Evolutionary conservation across 2,888 invertebrate genomes (phyloP), one percentile per base, ranked within the genome.

Genomic region (Agriopis marginaria): DNA sequence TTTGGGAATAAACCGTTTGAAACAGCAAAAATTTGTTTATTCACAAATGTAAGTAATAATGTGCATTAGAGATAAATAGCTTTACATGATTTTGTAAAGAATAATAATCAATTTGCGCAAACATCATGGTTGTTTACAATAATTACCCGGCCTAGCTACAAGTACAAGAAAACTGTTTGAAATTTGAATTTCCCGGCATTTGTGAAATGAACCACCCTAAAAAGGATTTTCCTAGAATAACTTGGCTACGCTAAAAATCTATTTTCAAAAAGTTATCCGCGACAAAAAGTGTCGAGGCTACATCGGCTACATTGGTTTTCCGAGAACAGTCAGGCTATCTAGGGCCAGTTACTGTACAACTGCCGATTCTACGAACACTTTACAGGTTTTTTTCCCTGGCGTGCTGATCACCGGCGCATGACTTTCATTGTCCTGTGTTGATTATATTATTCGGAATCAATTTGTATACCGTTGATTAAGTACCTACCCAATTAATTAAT

Each of bases 351-450:
- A 79, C 68, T 82, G 75, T 77, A 75, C 79, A 77, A 78, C 73
- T 75, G 78, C 76, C 73, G 77, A 75, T 87, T 86, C 86, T 71
- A 70, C 73, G 86, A 85, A 87, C 78, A 75, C 75, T 73, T 60
- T 55, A 59, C 67, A 39, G 55, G 45, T 23, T 53, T 67, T 66
- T 59, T 66, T 67, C 42, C 14, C 23, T 32, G 40, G 39, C 54
- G 47, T 50, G 60, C 55, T n/a, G 61, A 50, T 66, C 54, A 47
- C 17, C 44, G 47, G 49, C 42, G 39, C 40, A 63, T 55, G 45
- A 54, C 62, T 62, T 61, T 61, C 53, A 47, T 40, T 47, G 55
- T 63, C 73, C 74, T 75, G 73, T 71, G 70, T 73, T 71, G 67
- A 73, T 72, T 73, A 70, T 73, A 70, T 75, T 66, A 76, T 79